Evolutionary conservation across 2,113 vertebrate genomes (phyloP), one percentile per base, ranked within the genome.

Genomic region (Phyllopteryx taeniolatus): DNA sequence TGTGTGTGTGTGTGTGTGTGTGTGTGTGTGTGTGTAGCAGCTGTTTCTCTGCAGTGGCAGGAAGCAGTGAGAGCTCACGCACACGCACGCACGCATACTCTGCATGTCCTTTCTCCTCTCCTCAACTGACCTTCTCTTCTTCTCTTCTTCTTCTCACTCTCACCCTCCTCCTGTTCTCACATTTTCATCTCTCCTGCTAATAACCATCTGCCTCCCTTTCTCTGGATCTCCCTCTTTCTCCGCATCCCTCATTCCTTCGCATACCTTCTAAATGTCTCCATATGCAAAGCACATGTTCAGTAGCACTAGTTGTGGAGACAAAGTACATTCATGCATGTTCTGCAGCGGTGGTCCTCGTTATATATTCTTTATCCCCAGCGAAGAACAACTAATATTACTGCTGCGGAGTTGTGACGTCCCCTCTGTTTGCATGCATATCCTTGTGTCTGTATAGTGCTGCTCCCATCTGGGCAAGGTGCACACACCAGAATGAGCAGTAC

Each of bases 71-170:
- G 27, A 71, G 54, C 57, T 70, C 76, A 78, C 63, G 60, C 68
- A 78, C 75, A 83, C 71, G 65, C 60, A 54, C 5, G 35, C 3
- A 39, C 4, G 35, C 35, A 39, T 39, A 39, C 44, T 70, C 68
- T 19, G 19, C 31, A 19, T 51, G 6, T 47, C 49, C 12, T 49
- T 22, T 60, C 53, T 47, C 39, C 53, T 8, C 67, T 80, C 63
- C 65, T 75, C 76, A 31, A 4, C 78, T 78, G 79, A 74, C 81
- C 77, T 72, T 79, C 76, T 61, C 63, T 35, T 54, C 51, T 54
- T n/a, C 20, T n/a, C 20, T 13, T 78, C 64, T 79, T 53, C 39
- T n/a, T 59, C 46, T 44, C 31, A 35, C 31, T 61, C 59, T 20
- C 43, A 6, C 56, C 22, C 69, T 42, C 65, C 31, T 63, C 20